These are phyloP conservation scores for human DNA, from an alignment of 2,113 vertebrate genomes.

Conservation along the genomic window DNA sequence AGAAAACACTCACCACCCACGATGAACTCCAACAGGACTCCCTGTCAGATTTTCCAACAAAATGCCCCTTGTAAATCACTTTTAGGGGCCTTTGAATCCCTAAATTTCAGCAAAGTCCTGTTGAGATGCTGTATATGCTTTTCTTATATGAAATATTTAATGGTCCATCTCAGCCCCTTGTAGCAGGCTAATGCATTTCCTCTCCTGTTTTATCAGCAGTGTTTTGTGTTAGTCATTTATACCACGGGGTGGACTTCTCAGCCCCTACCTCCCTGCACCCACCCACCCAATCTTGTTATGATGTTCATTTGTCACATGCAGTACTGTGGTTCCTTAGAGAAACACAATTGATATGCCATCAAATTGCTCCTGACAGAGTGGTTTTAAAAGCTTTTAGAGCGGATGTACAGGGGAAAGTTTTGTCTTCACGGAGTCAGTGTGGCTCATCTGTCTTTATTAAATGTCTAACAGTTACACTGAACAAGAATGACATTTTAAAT, in stretches of 20 bases:
- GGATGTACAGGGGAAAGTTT: conserved; percentile 82
- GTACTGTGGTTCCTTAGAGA: conserved; percentile 60
- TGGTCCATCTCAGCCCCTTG: conserved; percentile 57
- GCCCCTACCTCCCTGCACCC: not conserved
- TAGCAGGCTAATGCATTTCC: conserved; percentile 35
- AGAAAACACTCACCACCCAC: not conserved
- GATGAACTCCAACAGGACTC: not conserved
- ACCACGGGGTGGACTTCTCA: conserved; percentile 41
- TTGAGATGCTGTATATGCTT: conserved; percentile 46
- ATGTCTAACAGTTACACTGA: conserved; percentile 80
- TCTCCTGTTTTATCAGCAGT: conserved; percentile 41
- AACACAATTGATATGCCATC: conserved; percentile 82
- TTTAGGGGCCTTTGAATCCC: conserved; percentile 3
- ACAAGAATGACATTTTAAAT: conserved; percentile 85
- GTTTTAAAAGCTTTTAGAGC: conserved; percentile 86
- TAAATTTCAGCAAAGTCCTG: conserved; percentile 22
- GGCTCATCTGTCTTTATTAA: conserved; percentile 86
- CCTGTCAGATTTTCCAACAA: not conserved
- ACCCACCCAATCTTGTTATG: not conserved
- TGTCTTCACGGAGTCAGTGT: conserved; percentile 81
- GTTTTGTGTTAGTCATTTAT: conserved; percentile 72
- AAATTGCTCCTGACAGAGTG: conserved; percentile 85
- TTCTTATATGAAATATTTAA: conserved; percentile 73
- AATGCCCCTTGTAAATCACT: not conserved
- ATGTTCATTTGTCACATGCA: conserved; percentile 70